These are phyloP conservation scores for Heterodera filipjevi DNA, from an alignment of 2,888 invertebrate species.

Conservation along the genomic window DNA sequence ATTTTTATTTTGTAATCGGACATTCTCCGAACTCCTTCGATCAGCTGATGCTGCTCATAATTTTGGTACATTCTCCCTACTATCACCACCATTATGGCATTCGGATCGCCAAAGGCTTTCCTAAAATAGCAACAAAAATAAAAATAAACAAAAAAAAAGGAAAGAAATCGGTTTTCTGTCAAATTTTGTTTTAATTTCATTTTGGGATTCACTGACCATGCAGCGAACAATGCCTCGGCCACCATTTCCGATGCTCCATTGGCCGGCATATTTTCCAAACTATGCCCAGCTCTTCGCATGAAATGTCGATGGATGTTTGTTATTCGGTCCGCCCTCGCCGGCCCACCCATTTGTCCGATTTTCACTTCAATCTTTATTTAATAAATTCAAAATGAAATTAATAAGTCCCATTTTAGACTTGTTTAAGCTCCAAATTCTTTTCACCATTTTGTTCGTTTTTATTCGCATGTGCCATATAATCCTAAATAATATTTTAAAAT, in stretches of 20 bases:
- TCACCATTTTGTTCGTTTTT: background rate
- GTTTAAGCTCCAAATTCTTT: background rate
- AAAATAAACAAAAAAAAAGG: too few species aligned
- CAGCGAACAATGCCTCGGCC: slow-evolving; percentile 77
- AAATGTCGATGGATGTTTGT: slow-evolving; percentile 62
- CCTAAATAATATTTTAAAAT: background rate
- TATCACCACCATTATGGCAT: slow-evolving; percentile 77
- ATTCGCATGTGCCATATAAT: slow-evolving; percentile 41
- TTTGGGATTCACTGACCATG: slow-evolving; percentile 72
- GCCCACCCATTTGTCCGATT: slow-evolving; percentile 90
- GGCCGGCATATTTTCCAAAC: slow-evolving; percentile 72
- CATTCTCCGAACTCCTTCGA: slow-evolving; percentile 73
- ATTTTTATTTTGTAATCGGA: slow-evolving; percentile 49
- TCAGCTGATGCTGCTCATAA: slow-evolving; percentile 87
- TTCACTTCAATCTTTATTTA: slow-evolving; percentile 80
- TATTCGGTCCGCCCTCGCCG: slow-evolving; percentile 74
- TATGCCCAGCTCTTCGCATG: slow-evolving; percentile 44
- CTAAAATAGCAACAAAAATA: too few species aligned
- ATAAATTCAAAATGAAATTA: background rate
- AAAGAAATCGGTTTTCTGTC: too few species aligned
- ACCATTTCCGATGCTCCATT: slow-evolving; percentile 82
- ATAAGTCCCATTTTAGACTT: background rate
- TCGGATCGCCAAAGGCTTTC: slow-evolving; percentile 37
- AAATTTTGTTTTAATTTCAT: background rate
- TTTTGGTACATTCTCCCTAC: slow-evolving; percentile 87